Percentiles rank a stretch among this genome's conserved stretches.
Evolutionary conservation across 2,888 invertebrate species (phyloP).

Genomic region (Laothoe populi): DNA sequence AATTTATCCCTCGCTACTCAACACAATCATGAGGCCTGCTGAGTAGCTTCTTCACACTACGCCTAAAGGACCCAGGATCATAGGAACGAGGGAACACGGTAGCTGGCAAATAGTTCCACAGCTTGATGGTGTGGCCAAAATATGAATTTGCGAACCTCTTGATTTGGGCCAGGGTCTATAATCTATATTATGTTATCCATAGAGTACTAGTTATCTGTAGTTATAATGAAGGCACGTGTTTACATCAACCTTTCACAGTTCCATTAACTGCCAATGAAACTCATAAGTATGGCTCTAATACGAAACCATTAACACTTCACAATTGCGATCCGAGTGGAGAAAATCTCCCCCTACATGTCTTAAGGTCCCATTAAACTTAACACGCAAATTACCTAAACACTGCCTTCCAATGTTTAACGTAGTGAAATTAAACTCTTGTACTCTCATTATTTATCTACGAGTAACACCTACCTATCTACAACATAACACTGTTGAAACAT

Average conservation of each 20-base stretch:
- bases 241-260: slow-evolving; percentile 78
- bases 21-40: too few relatives aligned
- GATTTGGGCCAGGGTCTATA: too few relatives aligned
- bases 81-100: too few relatives aligned
- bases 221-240: slow-evolving; percentile 78
- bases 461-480: neutral
- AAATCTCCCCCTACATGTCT: slow-evolving; percentile 65
- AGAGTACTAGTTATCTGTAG: too few relatives aligned
- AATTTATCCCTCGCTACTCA: too few relatives aligned
- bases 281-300: slow-evolving; percentile 79
- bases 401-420: slow-evolving; percentile 41
- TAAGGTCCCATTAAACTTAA: slow-evolving; percentile 70
- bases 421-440: slow-evolving; percentile 37
- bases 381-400: slow-evolving; percentile 67
- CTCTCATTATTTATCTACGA: slow-evolving; percentile 38
- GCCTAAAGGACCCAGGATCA: too few relatives aligned
- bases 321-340: slow-evolving; percentile 67
- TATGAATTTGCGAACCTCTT: too few relatives aligned
- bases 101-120: too few relatives aligned
- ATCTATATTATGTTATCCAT: too few relatives aligned
- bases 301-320: slow-evolving; percentile 73
- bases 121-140: too few relatives aligned
- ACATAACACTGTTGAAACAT: too few relatives aligned
- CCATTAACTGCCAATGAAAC: slow-evolving; percentile 76
- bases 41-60: too few relatives aligned